Evolutionary conservation across 1,140 invertebrate species (phyloP), one percentile per base, ranked within the genome.

Genomic region (Drosophila ironensis): DNA sequence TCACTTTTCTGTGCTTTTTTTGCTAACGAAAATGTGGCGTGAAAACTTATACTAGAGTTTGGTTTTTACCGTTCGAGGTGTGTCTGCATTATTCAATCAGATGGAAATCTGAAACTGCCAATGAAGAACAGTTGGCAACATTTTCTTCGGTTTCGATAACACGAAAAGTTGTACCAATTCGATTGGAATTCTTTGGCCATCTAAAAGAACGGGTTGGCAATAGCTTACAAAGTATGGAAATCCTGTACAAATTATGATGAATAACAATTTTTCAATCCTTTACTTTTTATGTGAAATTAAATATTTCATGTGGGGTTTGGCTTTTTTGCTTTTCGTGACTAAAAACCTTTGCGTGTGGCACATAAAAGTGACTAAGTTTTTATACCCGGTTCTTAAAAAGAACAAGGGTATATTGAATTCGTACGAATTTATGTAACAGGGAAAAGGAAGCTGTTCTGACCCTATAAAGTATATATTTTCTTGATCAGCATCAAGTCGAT

Each of bases 331-430:
- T 72, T 61, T 51, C 69, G 73, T 67, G 63, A 68, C 9, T 42
- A 22, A 20, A 64, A 41, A 72, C 42, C 56, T 50, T 78, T 60
- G 74, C 75, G 70, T 78, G 74, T 24, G 35, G 48, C 48, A 41
- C 28, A 59, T 54, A 28, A 59, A 14, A 41, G 19, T 22, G 11
- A 9, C 22, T 14, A n/a, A n/a, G n/a, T n/a, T n/a, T n/a, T n/a
- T n/a, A n/a, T n/a, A n/a, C n/a, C n/a, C n/a, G n/a, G n/a, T n/a
- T n/a, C n/a, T n/a, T n/a, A n/a, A n/a, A n/a, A n/a, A n/a, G n/a
- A n/a, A n/a, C n/a, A n/a, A n/a, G n/a, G n/a, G n/a, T n/a, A n/a
- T n/a, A n/a, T n/a, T n/a, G n/a, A n/a, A n/a, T n/a, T n/a, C n/a
- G n/a, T n/a, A n/a, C n/a, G n/a, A n/a, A n/a, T n/a, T n/a, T n/a